Percentiles rank a stretch among this genome's conserved stretches.
phyloP scores from a whole-genome alignment of 2,888 invertebrate species.

The Drosophila fulvimacula region DNA sequence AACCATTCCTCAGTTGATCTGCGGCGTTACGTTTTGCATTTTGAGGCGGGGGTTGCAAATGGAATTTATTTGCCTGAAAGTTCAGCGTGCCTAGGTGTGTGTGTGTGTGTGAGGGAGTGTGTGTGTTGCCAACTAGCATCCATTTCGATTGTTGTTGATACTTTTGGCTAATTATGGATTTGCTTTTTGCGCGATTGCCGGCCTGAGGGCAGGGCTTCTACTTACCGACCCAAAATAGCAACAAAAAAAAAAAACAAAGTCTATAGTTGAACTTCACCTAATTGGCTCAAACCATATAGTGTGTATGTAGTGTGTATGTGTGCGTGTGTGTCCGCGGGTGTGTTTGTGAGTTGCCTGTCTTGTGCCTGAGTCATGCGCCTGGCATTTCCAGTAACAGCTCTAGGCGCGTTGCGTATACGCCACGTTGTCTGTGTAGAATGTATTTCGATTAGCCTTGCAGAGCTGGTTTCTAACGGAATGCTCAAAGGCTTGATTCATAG shows the following conservation, averaged over 20 bases:
- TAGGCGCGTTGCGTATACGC: conserved; percentile 37
- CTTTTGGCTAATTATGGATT: conserved; percentile 63
- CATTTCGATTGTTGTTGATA: conserved; percentile 48
- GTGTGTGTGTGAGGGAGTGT: conserved; percentile 15
- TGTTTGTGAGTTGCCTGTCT: conserved; percentile 16
- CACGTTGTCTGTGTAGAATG: conserved; percentile 28
- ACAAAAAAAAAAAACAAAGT: conserved; percentile 22
- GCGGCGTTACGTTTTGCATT: conserved; percentile 64
- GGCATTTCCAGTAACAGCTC: conserved; percentile 44
- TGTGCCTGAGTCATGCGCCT: conserved; percentile 55
- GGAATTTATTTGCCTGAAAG: conserved; percentile 70
- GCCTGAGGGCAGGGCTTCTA: conserved; percentile 61
- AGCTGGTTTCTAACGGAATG: background rate
- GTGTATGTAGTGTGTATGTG: conserved; percentile 6
- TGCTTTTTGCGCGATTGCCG: conserved; percentile 29
- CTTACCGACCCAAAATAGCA: conserved; percentile 36
- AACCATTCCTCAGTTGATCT: conserved; percentile 71
- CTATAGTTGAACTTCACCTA: conserved; percentile 74
- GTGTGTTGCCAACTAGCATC: conserved; percentile 45
- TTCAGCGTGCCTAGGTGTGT: conserved; percentile 50
- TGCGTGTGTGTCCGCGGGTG: conserved; percentile 7
- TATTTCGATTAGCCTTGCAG: background rate
- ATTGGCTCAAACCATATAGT: conserved; percentile 28
- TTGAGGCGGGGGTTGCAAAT: conserved; percentile 72
- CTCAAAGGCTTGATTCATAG: background rate